Percentiles rank a stretch among this genome's conserved stretches.
These are phyloP conservation scores for Oligia latruncula DNA, from an alignment of 2,888 invertebrate genomes.

Conservation along the genomic window DNA sequence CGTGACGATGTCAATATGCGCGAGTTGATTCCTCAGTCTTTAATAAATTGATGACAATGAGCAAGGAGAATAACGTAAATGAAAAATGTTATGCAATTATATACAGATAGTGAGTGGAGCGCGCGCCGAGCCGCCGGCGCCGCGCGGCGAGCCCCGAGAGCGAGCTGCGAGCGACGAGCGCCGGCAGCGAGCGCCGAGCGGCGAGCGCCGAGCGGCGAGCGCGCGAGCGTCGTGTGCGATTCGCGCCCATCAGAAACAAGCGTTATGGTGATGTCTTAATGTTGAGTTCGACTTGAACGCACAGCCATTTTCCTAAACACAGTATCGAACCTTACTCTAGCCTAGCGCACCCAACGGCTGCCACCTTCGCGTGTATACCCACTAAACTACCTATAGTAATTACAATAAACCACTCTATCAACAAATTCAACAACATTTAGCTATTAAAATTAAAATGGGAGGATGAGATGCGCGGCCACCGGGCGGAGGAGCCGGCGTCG, in stretches of 20 bases:
- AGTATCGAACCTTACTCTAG: slow-evolving; percentile 82
- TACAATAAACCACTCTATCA: slow-evolving; percentile 89
- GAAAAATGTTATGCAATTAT: slow-evolving; percentile 89
- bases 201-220: slow-evolving; percentile 53
- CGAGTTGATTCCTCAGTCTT: slow-evolving; percentile 90
- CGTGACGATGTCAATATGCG: slow-evolving; percentile 89
- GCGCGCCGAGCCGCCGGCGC: slow-evolving; percentile 36
- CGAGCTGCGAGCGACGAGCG: not conserved
- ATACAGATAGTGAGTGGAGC: slow-evolving; percentile 82
- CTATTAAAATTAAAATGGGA: slow-evolving; percentile 87
- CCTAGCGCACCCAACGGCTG: slow-evolving; percentile 84
- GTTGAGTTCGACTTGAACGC: slow-evolving; percentile 86
- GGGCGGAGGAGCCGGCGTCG: slow-evolving; percentile 60
- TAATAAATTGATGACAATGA: slow-evolving; percentile 90
- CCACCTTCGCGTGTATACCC: slow-evolving; percentile 82
- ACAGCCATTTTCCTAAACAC: slow-evolving; percentile 88
- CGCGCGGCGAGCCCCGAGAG: slow-evolving; percentile 49
- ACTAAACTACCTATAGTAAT: slow-evolving; percentile 85
- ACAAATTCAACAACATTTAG: slow-evolving; percentile 90
- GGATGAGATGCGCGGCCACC: slow-evolving; percentile 75
- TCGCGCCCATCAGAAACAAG: slow-evolving; percentile 71
- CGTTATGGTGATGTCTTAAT: slow-evolving; percentile 78
- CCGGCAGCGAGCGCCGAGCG: slow-evolving; percentile 13
- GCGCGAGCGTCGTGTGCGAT: slow-evolving; percentile 73
- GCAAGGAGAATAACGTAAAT: slow-evolving; percentile 88